Base-by-base conservation (phyloP, 1,140 invertebrate species). In the Rhagoletis zephyria region DNA sequence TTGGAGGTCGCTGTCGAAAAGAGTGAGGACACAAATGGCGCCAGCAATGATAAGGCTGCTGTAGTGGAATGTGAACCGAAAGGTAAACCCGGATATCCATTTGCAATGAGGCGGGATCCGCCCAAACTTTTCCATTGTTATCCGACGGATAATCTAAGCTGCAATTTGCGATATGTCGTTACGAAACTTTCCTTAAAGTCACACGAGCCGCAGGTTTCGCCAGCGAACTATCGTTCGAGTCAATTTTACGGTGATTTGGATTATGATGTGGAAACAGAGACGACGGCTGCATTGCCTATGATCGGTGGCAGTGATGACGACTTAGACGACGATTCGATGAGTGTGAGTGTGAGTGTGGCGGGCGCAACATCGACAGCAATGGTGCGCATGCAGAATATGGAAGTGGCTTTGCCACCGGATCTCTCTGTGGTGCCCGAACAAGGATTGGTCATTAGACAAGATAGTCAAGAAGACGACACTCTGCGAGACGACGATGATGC, bases 1-100 rank as follows among this genome's bases (percentile, higher is more conserved):
- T 93, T 99, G 48, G 97, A 98, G 93, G 95, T 98, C 93, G 95
- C 97, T 45, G 94, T 98, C 30, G 95, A 96, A 90, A 95, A 95
- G 87, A 95, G 94, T 87, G 94, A 95, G 87, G 92, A 95, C 88
- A 93, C 94, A 59, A 88, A 88, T 1, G 85, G 89, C 3, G n/a
- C 60, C 9, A 45, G 51, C 30, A 88, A n/a, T 87, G 85, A 87
- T 59, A 87, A 88, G 19, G 90, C 91, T 0, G 90, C 90, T 6
- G 89, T 92, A 63, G 90, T 93, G 16, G 92, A 93, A 88, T 92
- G 89, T 14, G 70, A 85, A 10, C 88, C 88, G 40, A 87, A 89
- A 85, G 88, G 88, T 10, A 89, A 89, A 12, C 86, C 87, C 0
- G 88, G 88, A 30, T 91, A 90, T 81, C 88, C 91, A 61, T 87